Evolutionary conservation across 1,140 invertebrate species (phyloP).

Genomic region (Sitobion miscanthi): DNA sequence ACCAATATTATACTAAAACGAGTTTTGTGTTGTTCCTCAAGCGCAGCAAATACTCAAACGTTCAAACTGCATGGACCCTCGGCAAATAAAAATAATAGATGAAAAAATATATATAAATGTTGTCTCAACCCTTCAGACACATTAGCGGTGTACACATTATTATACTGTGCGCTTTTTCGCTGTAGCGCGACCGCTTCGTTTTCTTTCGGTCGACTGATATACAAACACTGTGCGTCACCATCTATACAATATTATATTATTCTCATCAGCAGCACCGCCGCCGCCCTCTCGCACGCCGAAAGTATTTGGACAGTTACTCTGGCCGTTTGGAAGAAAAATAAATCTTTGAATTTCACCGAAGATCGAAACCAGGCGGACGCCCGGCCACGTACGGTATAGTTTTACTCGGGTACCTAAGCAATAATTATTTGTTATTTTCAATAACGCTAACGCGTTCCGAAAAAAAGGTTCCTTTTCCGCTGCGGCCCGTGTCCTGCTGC

Average conservation of each 20-base stretch:
- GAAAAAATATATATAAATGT: background rate
- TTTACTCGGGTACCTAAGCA: background rate
- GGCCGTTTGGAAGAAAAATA: background rate
- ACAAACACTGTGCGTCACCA: background rate
- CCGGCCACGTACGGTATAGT: background rate
- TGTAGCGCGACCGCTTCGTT: background rate
- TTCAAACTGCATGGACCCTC: background rate
- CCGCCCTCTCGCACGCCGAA: background rate
- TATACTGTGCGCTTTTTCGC: background rate
- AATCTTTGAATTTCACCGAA: constrained; percentile 4
- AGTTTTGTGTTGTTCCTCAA: background rate
- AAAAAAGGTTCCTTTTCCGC: background rate
- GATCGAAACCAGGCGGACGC: background rate
- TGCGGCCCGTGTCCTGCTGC: background rate
- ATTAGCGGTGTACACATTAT: background rate
- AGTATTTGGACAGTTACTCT: background rate
- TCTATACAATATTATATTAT: background rate
- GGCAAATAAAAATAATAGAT: background rate
- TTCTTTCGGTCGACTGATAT: background rate
- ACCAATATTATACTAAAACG: background rate
- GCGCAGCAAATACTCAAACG: background rate
- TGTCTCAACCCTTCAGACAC: background rate
- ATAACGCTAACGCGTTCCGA: background rate
- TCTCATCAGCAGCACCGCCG: background rate
- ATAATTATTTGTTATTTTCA: constrained; percentile 8